phyloP scores from a whole-genome alignment of 2,888 invertebrate species.

The Escarpia spicata region DNA sequence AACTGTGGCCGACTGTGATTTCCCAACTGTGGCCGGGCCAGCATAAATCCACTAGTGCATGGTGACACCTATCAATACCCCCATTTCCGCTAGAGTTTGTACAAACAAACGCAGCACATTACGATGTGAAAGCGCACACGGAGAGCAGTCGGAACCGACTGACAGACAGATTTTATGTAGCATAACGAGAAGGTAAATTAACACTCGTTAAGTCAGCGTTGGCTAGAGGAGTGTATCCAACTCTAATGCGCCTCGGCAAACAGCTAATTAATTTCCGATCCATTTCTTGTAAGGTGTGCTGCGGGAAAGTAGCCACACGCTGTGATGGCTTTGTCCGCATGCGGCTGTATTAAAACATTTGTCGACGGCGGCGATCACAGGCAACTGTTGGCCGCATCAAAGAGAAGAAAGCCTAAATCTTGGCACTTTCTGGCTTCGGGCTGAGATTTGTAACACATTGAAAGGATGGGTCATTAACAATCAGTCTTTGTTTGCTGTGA shows the following conservation, averaged over 20 bases:
- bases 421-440: background rate
- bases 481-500: background rate
- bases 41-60: background rate
- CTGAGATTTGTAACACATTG: background rate
- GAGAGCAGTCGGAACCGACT: background rate
- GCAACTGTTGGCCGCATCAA: background rate
- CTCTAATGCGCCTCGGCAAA: background rate
- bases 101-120: background rate
- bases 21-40: background rate
- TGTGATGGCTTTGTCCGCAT: background rate
- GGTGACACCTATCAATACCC: background rate
- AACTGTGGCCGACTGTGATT: no score
- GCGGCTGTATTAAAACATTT: background rate
- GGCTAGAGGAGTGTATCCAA: background rate
- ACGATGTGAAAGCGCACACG: background rate
- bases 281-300: conserved; percentile 4
- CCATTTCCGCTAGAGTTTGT: background rate
- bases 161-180: background rate
- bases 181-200: background rate
- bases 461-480: background rate
- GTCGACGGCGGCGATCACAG: background rate
- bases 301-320: background rate
- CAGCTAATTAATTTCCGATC: conserved; percentile 16
- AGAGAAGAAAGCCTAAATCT: background rate
- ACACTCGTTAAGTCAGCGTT: conserved; percentile 3